Conservation (phyloP, 2,797 vertebrate genomes). For the Sebastes paucispinis region DNA sequence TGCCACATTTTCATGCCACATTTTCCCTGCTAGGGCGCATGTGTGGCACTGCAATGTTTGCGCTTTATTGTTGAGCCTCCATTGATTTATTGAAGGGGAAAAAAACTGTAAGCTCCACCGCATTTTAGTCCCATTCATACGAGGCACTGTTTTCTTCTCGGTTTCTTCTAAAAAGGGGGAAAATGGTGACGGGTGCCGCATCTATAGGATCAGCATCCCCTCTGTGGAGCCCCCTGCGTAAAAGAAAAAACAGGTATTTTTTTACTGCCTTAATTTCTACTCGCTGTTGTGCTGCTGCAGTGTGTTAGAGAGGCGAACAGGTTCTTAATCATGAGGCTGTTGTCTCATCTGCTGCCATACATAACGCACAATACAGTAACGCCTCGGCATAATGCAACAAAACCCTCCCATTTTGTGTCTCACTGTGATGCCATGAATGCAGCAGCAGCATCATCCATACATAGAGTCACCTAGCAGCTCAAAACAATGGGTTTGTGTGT, state of each 20-base stretch:
- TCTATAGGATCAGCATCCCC: slow-evolving; percentile 55
- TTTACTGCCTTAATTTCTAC: slow-evolving; percentile 40
- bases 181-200: slow-evolving; percentile 61
- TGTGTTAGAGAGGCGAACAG: slow-evolving; percentile 26
- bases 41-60: slow-evolving; percentile 42
- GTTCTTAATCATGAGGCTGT: slow-evolving; percentile 5
- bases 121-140: slow-evolving; percentile 5
- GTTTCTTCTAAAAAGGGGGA: slow-evolving; percentile 26
- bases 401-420: slow-evolving; percentile 64
- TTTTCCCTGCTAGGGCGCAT: slow-evolving; percentile 27
- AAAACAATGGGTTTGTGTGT: neutral
- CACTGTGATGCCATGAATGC: slow-evolving; percentile 50
- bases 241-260: slow-evolving; percentile 60
- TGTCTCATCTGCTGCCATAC: slow-evolving; percentile 16
- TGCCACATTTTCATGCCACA: slow-evolving; percentile 29
- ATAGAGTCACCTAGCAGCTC: slow-evolving; percentile 36
- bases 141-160: slow-evolving; percentile 17
- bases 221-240: slow-evolving; percentile 58
- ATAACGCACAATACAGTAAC: slow-evolving; percentile 33
- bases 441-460: slow-evolving; percentile 35
- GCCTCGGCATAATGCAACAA: slow-evolving; percentile 59
- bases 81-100: slow-evolving; percentile 25
- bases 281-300: slow-evolving; percentile 56
- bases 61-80: slow-evolving; percentile 33
- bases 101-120: neutral